Conservation (phyloP, 2,888 invertebrate species). For the Diloba caeruleocephala region DNA sequence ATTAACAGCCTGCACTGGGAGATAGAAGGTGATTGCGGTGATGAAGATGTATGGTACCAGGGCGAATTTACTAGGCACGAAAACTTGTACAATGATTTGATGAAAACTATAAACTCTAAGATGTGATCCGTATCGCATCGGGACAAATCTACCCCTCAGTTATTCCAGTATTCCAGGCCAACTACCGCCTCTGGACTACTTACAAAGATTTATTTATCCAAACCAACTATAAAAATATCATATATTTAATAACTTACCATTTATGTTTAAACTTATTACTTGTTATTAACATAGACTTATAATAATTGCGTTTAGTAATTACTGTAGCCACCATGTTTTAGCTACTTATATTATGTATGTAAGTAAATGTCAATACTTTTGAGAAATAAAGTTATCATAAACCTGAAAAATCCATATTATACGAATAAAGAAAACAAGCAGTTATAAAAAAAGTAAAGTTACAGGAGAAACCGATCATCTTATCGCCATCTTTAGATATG, state of each 20-base stretch:
- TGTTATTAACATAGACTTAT: no score
- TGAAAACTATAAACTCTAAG: conserved; percentile 4
- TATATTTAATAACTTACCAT: no score
- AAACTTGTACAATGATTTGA: background rate
- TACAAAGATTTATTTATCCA: conserved; percentile 9
- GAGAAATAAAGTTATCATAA: no score
- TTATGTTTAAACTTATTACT: no score
- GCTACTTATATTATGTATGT: no score
- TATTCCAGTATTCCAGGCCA: conserved; percentile 2
- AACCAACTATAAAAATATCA: background rate
- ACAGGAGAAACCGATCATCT: conserved; percentile 4
- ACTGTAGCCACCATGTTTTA: no score
- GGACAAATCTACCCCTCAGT: conserved; percentile 5
- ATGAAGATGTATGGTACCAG: background rate
- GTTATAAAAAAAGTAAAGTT: background rate
- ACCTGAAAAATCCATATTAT: no score
- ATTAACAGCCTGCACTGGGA: conserved; percentile 8
- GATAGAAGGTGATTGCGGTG: background rate
- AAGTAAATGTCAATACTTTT: no score
- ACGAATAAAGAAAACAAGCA: no score
- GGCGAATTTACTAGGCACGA: background rate
- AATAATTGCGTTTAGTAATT: no score
- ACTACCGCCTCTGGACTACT: conserved; percentile 2
- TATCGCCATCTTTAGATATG: conserved; percentile 2
- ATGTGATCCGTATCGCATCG: conserved; percentile 2